These are phyloP conservation scores for Labia minor DNA, from an alignment of 2,888 invertebrate genomes.

Conservation along the genomic window DNA sequence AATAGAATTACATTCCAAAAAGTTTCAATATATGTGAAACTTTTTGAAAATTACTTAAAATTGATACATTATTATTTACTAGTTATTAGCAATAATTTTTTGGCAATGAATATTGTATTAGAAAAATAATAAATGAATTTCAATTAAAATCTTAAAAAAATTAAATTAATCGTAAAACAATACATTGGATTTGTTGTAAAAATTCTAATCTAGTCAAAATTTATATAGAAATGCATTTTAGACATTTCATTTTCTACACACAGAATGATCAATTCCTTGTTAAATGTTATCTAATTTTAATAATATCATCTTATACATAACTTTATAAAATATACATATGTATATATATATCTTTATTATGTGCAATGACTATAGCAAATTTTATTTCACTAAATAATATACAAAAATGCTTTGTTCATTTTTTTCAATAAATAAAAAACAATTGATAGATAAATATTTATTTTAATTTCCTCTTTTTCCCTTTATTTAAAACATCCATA, in stretches of 20 bases:
- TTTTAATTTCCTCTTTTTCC: neutral
- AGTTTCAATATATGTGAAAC: constrained; percentile 13
- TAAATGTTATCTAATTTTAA: too few relatives aligned
- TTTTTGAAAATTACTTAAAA: neutral
- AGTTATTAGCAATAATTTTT: too few relatives aligned
- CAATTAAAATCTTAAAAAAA: too few relatives aligned
- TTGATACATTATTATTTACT: too few relatives aligned
- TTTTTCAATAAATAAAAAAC: neutral
- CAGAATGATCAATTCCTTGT: too few relatives aligned
- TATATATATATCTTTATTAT: constrained; percentile 14
- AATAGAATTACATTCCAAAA: neutral
- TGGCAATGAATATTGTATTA: too few relatives aligned
- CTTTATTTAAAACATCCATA: constrained; percentile 37
- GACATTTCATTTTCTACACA: neutral
- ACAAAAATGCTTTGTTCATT: neutral
- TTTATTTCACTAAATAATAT: neutral
- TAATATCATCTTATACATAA: neutral
- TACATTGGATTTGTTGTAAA: too few relatives aligned
- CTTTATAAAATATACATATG: neutral
- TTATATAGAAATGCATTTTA: neutral
- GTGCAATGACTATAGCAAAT: neutral
- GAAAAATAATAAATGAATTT: too few relatives aligned
- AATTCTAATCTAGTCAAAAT: constrained; percentile 4
- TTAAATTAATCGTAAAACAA: too few relatives aligned
- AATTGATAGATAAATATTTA: neutral